Evolutionary conservation across 2,113 vertebrate species (phyloP), one percentile per base, ranked within the genome.

Genomic region (Alosa alosa): DNA sequence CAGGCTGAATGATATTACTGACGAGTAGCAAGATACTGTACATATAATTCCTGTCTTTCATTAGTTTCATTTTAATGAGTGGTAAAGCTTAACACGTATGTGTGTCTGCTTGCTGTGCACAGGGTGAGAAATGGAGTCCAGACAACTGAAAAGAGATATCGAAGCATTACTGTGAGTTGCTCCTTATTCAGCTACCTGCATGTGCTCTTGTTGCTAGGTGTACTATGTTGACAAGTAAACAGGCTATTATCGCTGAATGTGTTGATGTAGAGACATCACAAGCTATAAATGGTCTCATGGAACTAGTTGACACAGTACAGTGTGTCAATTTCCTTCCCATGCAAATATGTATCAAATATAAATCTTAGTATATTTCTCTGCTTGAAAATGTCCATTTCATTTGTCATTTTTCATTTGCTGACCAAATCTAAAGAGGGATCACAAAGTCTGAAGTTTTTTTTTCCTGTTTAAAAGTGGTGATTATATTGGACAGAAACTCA

Each of bases 401-500:
- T 8, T 47, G 2, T 22, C 20, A 22, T 60, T 60, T 60, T 60
- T 17, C 13, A 18, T 52, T 49, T 49, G 7, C 11, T 52, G 13
- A 15, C 3, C 15, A 52, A 15, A 4, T 60, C 4, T 55, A 17
- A 18, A 55, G 17, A 55, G 3, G 20, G 18, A 22, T 60, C 6
- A 60, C 55, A 60, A 25, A 25, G n/a, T 20, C 20, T 78, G n/a
- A 78, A 64, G 52, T 41, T 44, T 39, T 22, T 31, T 75, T 25
- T 57, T 84, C 36, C 55, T 92, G 94, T 88, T 93, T n/a, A 82
- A 85, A 91, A 97, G 97, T 86, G 90, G 86, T 86, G 92, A 96
- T 89, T 97, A 98, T 88, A 93, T 98, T 89, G 96, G 97, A 60
- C 95, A 95, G 91, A 96, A 91, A 92, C 93, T 97, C 84, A 85